Base-by-base conservation (phyloP, 2,888 invertebrate genomes). In the Isoperla grammatica region DNA sequence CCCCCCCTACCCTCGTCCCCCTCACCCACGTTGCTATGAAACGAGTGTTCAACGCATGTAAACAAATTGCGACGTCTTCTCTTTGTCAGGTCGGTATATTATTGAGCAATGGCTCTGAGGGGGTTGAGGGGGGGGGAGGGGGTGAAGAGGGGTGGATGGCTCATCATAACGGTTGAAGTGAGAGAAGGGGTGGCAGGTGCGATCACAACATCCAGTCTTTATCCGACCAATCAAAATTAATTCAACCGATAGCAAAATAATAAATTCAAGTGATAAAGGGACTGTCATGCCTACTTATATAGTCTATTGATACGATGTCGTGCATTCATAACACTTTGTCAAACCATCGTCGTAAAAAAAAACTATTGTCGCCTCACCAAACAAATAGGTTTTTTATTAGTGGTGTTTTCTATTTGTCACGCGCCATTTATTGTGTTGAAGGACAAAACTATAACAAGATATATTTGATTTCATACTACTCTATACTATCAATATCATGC, bases 41-140 rank as follows among this genome's bases (percentile, higher is more conserved):
- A 15, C 42, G 13, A 35, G 50, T 58, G 58, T 53, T 58, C 39
- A 11, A 42, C 19, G 59, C 54, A 11, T 53, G 40, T 53, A 59
- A 55, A 48, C 59, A 59, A 59, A 59, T 59, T 55, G 59, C 54
- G 59, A 59, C 40, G 46, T 59, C 59, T 40, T 55, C 23, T 55
- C 23, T 22, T 55, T 55, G 46, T 59, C 20, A 11, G 23, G 6
- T 4, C 45, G 8, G n/a, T 43, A 15, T 19, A 45, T 6, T 9
- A 19, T 42, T 42, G 6, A 13, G 42, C 15, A n/a, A 15, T 15
- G 11, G 42, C n/a, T 42, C 42, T 4, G 42, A 42, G 5, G 13
- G n/a, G 15, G 11, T 42, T 4, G 11, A n/a, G 11, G 11, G 12
- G 42, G 11, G 42, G 12, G 13, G n/a, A 12, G 13, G 15, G 42